Evolutionary conservation across 2,888 invertebrate species (phyloP).

Genomic region (Drosophila seclusa): DNA sequence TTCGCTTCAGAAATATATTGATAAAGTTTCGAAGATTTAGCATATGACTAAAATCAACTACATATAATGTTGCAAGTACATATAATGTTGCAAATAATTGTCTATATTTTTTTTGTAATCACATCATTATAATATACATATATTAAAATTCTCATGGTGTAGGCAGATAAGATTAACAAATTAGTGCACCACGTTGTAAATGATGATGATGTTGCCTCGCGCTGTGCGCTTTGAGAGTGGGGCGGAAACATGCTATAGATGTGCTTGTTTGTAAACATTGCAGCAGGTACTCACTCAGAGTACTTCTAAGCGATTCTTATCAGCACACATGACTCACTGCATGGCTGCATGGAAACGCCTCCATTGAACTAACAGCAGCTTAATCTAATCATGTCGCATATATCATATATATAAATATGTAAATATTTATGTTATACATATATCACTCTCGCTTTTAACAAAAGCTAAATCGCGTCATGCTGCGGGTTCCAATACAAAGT

Average conservation of each 20-base stretch:
- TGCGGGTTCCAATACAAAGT: slow-evolving; percentile 45
- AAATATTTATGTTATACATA: background rate
- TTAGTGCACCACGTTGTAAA: slow-evolving; percentile 13
- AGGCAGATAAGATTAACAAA: slow-evolving; percentile 17
- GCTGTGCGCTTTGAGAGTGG: background rate
- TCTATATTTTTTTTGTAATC: background rate
- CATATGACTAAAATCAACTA: background rate
- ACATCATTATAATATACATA: background rate
- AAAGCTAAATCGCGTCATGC: slow-evolving; percentile 38
- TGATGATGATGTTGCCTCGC: background rate
- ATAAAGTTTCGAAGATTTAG: background rate
- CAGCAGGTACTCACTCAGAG: slow-evolving; percentile 31
- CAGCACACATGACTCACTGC: slow-evolving; percentile 30
- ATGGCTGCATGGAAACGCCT: background rate
- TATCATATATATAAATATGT: background rate
- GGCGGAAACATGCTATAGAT: slow-evolving; percentile 33
- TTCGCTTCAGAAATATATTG: background rate
- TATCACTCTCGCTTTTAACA: slow-evolving; percentile 42
- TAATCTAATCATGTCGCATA: slow-evolving; percentile 11
- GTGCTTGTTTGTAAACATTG: slow-evolving; percentile 22
- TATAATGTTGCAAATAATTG: background rate
- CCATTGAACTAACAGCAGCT: slow-evolving; percentile 2
- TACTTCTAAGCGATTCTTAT: slow-evolving; percentile 21
- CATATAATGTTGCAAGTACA: background rate
- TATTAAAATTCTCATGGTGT: background rate